phyloP scores from a whole-genome alignment of 2,113 vertebrate species.

The Kobus ellipsiprymnus region DNA sequence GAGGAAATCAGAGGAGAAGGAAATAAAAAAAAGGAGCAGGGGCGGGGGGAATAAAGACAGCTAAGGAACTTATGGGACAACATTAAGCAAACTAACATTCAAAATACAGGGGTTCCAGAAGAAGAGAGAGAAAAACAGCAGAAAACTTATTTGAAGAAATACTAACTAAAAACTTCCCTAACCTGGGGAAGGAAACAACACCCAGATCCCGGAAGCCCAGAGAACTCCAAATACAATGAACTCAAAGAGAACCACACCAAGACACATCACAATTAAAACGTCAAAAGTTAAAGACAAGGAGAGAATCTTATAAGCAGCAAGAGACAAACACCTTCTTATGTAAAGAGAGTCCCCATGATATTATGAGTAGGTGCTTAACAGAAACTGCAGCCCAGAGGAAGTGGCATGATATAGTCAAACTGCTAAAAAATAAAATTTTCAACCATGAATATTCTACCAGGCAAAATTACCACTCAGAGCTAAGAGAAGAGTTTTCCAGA shows the following conservation, averaged over 20 bases:
- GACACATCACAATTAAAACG: background rate
- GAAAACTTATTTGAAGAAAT: background rate
- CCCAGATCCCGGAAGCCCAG: background rate
- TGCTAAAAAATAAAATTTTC: background rate
- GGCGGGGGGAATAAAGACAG: background rate
- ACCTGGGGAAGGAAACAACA: background rate
- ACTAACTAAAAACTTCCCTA: background rate
- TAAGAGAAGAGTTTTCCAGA: background rate
- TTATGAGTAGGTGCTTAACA: background rate
- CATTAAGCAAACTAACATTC: background rate
- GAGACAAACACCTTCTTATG: background rate
- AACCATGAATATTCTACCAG: background rate
- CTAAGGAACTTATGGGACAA: background rate
- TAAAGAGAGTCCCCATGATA: background rate
- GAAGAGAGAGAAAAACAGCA: background rate
- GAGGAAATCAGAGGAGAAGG: background rate
- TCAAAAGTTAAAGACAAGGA: background rate
- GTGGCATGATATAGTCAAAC: background rate
- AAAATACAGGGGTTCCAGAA: background rate
- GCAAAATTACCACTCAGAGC: background rate
- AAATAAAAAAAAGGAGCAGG: background rate
- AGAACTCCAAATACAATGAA: background rate
- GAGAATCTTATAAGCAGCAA: background rate
- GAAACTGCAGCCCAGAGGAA: background rate
- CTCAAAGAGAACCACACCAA: background rate